phyloP scores from a whole-genome alignment of 1,140 invertebrate species.

The Monochamus saltuarius region DNA sequence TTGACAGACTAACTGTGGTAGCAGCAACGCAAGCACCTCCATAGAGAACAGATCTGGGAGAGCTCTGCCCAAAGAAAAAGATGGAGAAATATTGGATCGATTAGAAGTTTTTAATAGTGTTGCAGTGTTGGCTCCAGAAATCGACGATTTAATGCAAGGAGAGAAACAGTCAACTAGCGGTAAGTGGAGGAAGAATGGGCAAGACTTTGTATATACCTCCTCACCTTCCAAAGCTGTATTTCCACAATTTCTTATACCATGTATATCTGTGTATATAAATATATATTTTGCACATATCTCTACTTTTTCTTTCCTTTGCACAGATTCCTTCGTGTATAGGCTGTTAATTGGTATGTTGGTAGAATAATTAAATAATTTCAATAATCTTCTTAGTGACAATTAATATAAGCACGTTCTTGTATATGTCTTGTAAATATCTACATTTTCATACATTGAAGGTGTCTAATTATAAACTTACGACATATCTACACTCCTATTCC shows the following conservation, averaged over 20 bases:
- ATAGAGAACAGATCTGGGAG: constrained; percentile 33
- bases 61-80: constrained; percentile 55
- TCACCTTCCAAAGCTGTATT: constrained; percentile 7
- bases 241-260: constrained; percentile 2
- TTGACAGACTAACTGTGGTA: no score
- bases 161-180: background rate
- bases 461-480: no score
- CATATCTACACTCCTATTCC: no score
- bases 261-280: constrained; percentile 27
- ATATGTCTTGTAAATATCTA: no score
- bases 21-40: constrained; percentile 1
- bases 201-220: constrained; percentile 4
- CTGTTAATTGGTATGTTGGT: background rate
- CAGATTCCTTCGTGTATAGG: constrained; percentile 17
- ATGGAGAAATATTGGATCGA: constrained; percentile 63
- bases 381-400: no score
- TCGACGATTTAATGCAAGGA: constrained; percentile 54
- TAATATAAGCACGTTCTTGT: no score
- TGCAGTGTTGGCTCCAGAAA: constrained; percentile 73
- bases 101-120: constrained; percentile 77
- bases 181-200: constrained; percentile 13
- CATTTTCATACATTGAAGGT: no score
- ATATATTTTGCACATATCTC: constrained; percentile 27
- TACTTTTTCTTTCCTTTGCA: constrained; percentile 28
- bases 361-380: constrained; percentile 12